A percentile compares a stretch with the other conserved stretches of the same genome.
phyloP scores from a whole-genome alignment of 2,888 invertebrate species.

The Nomada flava region DNA sequence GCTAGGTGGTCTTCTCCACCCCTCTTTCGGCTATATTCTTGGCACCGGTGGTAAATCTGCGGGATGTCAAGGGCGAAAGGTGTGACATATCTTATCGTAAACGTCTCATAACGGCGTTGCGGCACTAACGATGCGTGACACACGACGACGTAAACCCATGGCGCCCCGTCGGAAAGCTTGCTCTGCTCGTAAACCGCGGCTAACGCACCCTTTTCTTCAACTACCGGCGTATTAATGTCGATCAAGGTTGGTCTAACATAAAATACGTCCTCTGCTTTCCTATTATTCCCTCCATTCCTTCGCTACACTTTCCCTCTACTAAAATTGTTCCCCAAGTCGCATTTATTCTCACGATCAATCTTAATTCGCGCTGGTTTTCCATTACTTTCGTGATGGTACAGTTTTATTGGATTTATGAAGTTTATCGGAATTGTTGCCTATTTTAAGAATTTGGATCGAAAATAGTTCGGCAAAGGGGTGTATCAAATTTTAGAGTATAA shows the following conservation, averaged over 20 bases:
- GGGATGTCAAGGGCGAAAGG: conserved; percentile 77
- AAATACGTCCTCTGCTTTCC: conserved; percentile 11
- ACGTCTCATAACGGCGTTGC: conserved; percentile 80
- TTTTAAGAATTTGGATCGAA: too few relatives aligned
- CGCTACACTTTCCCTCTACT: too few relatives aligned
- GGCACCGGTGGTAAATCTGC: conserved; percentile 75
- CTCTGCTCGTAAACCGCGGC: conserved; percentile 76
- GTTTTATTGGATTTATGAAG: background rate
- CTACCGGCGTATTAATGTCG: conserved; percentile 52
- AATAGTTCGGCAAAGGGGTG: too few relatives aligned
- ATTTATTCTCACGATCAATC: too few relatives aligned
- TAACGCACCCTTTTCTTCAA: conserved; percentile 67
- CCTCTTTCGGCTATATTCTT: conserved; percentile 56
- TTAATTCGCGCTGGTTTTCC: too few relatives aligned
- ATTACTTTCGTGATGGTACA: background rate
- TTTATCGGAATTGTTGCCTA: too few relatives aligned
- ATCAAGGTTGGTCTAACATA: conserved; percentile 38
- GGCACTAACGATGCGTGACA: conserved; percentile 82
- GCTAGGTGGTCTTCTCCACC: conserved; percentile 44
- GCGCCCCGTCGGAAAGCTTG: conserved; percentile 68
- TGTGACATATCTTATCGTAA: conserved; percentile 83
- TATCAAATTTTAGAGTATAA: too few relatives aligned
- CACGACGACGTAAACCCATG: conserved; percentile 78
- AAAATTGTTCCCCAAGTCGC: too few relatives aligned
- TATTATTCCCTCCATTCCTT: background rate